Evolutionary conservation across 2,888 invertebrate genomes (phyloP).

Genomic region (Meiosimyza platycephala): DNA sequence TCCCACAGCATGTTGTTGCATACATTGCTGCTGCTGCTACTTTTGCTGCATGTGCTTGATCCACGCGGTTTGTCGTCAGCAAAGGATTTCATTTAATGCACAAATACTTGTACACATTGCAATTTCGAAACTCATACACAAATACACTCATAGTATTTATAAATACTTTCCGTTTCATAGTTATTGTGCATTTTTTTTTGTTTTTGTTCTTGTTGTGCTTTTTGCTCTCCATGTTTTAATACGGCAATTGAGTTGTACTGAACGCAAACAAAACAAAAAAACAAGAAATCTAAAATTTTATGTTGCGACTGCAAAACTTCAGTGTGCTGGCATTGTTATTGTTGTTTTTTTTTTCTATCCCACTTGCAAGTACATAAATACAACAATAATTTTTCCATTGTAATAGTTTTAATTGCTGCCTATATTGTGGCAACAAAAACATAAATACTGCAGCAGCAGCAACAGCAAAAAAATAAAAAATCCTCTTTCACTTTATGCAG

Average conservation of each 20-base stretch:
- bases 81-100: conserved; percentile 17
- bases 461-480: no score
- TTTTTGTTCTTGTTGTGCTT: neutral
- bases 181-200: neutral
- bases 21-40: conserved; percentile 12
- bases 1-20: conserved; percentile 18
- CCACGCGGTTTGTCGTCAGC: conserved; percentile 6
- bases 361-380: neutral
- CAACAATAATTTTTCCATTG: conserved; percentile 10
- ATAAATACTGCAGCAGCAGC: neutral
- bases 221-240: neutral
- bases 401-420: conserved; percentile 17
- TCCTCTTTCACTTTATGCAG: no score
- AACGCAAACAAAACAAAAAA: no score
- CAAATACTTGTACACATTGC: neutral
- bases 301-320: no score
- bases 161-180: neutral
- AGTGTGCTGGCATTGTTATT: no score
- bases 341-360: no score
- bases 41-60: conserved; percentile 1
- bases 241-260: neutral
- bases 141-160: neutral
- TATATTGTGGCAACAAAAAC: conserved; percentile 6
- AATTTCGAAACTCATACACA: neutral
- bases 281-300: no score